Percentiles rank a stretch among this genome's conserved stretches.
phyloP scores from a whole-genome alignment of 2,113 vertebrate species.

The Barnardius zonarius region DNA sequence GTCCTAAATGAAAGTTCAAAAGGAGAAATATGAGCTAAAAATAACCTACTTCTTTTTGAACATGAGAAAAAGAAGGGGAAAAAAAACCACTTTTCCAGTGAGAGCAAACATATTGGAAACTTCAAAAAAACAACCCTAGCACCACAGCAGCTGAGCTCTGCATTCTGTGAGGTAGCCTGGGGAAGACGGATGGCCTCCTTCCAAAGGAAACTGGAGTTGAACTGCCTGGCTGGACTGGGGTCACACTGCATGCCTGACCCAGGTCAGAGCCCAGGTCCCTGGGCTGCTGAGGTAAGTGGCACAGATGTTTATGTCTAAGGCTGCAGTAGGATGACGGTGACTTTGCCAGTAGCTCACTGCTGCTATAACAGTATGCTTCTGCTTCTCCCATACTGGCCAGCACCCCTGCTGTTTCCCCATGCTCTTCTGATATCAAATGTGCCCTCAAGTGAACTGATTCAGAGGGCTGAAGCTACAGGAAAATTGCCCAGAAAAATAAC shows the following conservation, averaged over 20 bases:
- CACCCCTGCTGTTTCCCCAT: not conserved
- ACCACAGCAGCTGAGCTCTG: constrained; percentile 56
- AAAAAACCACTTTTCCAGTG: not conserved
- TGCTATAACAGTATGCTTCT: fast-evolving
- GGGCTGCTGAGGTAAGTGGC: not conserved
- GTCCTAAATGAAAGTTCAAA: constrained; percentile 2
- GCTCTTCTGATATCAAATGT: not conserved
- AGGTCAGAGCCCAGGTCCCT: constrained; percentile 11
- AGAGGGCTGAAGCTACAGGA: not conserved
- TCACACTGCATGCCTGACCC: not conserved
- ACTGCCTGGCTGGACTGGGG: not conserved
- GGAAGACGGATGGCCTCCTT: not conserved
- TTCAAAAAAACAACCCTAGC: not conserved
- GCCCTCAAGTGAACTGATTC: not conserved
- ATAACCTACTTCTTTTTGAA: constrained; percentile 24
- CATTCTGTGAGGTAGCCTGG: not conserved
- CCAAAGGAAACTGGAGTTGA: constrained; percentile 6
- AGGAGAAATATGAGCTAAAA: constrained; percentile 13
- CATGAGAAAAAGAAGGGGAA: constrained; percentile 1
- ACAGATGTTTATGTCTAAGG: not conserved
- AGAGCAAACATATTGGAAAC: not conserved
- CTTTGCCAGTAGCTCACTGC: not conserved
- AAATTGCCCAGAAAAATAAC: not conserved
- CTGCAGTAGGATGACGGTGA: not conserved
- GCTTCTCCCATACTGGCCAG: not conserved